Percentiles rank a stretch among this genome's conserved stretches.
These are phyloP conservation scores for Brachyrhaphis roseni DNA, from an alignment of 2,797 vertebrate genomes.

Conservation along the genomic window DNA sequence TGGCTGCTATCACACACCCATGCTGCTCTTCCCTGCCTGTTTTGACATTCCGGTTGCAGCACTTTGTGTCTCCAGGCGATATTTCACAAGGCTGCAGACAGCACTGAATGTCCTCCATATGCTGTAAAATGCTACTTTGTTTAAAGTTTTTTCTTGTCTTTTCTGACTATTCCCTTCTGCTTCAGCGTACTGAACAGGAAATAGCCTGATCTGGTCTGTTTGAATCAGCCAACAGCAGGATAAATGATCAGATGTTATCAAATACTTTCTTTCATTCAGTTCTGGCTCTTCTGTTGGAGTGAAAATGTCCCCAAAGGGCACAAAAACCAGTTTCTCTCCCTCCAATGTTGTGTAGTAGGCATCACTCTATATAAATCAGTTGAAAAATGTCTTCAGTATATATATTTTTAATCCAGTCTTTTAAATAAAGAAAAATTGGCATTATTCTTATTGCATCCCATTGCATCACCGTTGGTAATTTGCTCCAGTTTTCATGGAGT, in stretches of 20 bases:
- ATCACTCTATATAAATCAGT: constrained; percentile 2
- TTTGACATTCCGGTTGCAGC: constrained; percentile 36
- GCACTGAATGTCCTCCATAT: constrained; percentile 31
- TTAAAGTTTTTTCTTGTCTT: constrained; percentile 36
- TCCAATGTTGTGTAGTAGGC: not conserved
- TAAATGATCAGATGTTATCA: constrained; percentile 30
- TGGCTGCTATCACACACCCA: constrained; percentile 13
- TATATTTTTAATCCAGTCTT: not conserved
- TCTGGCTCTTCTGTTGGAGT: not conserved
- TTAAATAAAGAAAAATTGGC: not conserved
- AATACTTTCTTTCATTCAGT: constrained; percentile 9
- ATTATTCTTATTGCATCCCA: not conserved
- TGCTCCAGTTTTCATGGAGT: not conserved
- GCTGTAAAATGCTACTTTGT: constrained; percentile 22
- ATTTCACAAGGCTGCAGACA: constrained; percentile 46
- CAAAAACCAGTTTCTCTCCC: not conserved
- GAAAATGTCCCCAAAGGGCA: not conserved
- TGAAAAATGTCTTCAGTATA: not conserved
- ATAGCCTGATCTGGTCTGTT: constrained; percentile 3
- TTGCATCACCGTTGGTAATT: not conserved
- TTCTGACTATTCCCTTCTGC: constrained; percentile 19
- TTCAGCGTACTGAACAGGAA: constrained; percentile 24
- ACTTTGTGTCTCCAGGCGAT: constrained; percentile 30
- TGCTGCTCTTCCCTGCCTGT: constrained; percentile 16
- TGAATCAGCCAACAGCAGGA: constrained; percentile 44